Evolutionary conservation across 2,113 vertebrate species (phyloP).

Genomic region (Tiliqua scincoides): DNA sequence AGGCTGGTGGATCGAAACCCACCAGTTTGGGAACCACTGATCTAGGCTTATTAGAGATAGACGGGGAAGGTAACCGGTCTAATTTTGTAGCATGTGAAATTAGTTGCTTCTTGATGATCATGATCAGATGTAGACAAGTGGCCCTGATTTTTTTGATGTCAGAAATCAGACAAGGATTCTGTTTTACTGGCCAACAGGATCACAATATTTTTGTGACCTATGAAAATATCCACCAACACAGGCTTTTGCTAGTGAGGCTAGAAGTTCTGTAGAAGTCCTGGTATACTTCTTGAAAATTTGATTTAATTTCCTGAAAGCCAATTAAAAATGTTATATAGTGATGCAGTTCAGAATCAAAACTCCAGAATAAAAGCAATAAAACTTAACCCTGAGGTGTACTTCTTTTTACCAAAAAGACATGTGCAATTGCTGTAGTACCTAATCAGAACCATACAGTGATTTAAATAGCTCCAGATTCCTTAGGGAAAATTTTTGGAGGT

Average conservation of each 20-base stretch:
- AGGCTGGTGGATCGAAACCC: no score
- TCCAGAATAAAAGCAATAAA: conserved; percentile 24
- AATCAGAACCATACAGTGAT: conserved; percentile 18
- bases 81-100: background rate
- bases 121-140: background rate
- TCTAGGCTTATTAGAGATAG: background rate
- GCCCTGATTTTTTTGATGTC: background rate
- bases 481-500: conserved; percentile 26
- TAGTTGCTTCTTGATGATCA: background rate
- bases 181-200: background rate
- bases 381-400: conserved; percentile 29
- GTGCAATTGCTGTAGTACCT: conserved; percentile 19
- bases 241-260: background rate
- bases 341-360: conserved; percentile 3
- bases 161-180: background rate
- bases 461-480: conserved; percentile 44
- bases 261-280: background rate
- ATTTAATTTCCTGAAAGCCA: conserved; percentile 17
- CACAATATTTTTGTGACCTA: background rate
- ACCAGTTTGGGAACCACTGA: no score
- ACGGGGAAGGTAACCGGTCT: background rate
- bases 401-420: conserved; percentile 39
- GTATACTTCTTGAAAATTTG: background rate
- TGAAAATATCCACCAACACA: background rate
- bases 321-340: background rate